phyloP scores from a whole-genome alignment of 2,113 vertebrate species.

The Ammodytes marinus region DNA sequence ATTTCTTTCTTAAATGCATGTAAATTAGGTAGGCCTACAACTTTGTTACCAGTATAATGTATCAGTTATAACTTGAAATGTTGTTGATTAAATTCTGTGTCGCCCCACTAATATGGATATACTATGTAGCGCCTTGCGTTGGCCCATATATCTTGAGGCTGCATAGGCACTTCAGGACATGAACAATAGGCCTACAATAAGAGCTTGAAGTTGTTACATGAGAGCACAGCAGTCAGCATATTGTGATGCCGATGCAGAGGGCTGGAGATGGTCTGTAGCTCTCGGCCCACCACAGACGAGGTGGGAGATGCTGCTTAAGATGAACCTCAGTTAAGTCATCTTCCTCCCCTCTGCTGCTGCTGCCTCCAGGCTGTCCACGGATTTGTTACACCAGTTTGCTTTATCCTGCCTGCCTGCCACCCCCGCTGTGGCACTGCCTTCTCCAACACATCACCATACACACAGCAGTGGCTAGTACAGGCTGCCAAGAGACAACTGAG shows the following conservation, averaged over 20 bases:
- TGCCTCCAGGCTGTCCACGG: slow-evolving; percentile 72
- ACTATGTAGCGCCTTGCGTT: background rate
- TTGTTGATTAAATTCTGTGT: background rate
- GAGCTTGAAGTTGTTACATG: slow-evolving; percentile 33
- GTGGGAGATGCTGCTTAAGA: slow-evolving; percentile 67
- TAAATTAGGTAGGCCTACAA: no score
- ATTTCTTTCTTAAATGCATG: no score
- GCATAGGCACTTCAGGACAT: background rate
- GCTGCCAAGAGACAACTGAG: slow-evolving; percentile 17
- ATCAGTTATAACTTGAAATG: background rate
- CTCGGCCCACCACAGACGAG: slow-evolving; percentile 68
- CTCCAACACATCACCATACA: slow-evolving; percentile 29
- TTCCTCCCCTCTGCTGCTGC: slow-evolving; percentile 53
- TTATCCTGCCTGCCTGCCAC: slow-evolving; percentile 62
- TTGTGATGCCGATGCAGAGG: slow-evolving; percentile 40
- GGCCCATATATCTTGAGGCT: background rate
- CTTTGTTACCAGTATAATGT: background rate
- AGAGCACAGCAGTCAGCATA: slow-evolving; percentile 3
- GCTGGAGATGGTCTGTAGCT: slow-evolving; percentile 58
- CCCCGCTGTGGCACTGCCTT: slow-evolving; percentile 58
- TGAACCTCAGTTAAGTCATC: slow-evolving; percentile 51
- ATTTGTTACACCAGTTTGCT: slow-evolving; percentile 59
- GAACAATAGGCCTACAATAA: background rate
- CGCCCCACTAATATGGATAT: background rate
- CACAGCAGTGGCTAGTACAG: slow-evolving; percentile 23